Base-by-base conservation (phyloP, 2,888 invertebrate species). In the Parnassius smintheus region DNA sequence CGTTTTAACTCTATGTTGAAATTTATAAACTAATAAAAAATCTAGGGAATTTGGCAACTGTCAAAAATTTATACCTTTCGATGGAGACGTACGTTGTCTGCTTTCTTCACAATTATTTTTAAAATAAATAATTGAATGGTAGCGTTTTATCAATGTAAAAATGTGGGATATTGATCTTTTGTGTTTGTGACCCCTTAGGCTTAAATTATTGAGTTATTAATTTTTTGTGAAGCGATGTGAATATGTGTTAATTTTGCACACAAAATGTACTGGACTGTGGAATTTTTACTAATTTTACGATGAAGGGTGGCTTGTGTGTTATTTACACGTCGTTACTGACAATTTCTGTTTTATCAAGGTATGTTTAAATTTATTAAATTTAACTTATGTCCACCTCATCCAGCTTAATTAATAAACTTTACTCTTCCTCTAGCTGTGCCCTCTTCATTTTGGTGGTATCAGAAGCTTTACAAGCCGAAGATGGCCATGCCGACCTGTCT, bases 271-370 rank as follows among this genome's bases (percentile, higher is more conserved):
- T 83, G 78, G 84, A 87, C 80, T 84, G 85, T 86, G 81, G 83
- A 88, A 86, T 83, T 86, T 78, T 85, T 82, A 84, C 68, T 88
- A 74, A 85, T 86, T 82, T 80, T 91, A 93, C 88, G 88, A 94
- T 94, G 94, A 94, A 93, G 93, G 90, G 92, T 83, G 92, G 92
- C 76, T 83, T 93, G 78, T 90, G 90, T 81, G 81, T 92, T 73
- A 88, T 93, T 77, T 93, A 93, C 83, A 93, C 93, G 91, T 93
- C 92, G 78, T 85, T 94, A 78, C 88, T 94, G 86, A 91, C 93
- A 68, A 92, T 93, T 78, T 93, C 92, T 77, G 86, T 93, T 75
- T 79, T 93, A 62, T 94, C 93, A 69, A 94, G 94, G 94, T 93
- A 81, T 51, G 13, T 44, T 51, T 54, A 35, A 51, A 13, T 49